A percentile compares a stretch with the other conserved stretches of the same genome.
Conservation (phyloP, 2,888 invertebrate genomes). For the Lithosia quadra region DNA sequence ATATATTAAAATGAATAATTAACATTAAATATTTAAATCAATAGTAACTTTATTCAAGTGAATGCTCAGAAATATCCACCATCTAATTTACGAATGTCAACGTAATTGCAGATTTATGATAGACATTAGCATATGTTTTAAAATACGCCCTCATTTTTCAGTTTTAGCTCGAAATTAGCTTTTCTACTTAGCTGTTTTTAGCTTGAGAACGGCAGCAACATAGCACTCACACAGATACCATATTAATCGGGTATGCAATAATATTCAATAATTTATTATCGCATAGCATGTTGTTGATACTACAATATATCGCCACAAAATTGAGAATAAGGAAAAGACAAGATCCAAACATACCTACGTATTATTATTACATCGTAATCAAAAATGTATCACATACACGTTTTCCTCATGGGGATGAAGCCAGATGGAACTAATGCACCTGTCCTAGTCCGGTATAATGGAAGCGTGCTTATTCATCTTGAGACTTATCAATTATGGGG, state of each 20-base stretch:
- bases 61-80: too few species aligned
- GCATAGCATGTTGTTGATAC: neutral
- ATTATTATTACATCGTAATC: slow-evolving; percentile 10
- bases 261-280: neutral
- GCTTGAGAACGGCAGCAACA: too few species aligned
- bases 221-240: too few species aligned
- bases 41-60: too few species aligned
- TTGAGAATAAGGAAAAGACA: slow-evolving; percentile 16
- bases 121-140: too few species aligned
- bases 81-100: too few species aligned
- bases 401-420: slow-evolving; percentile 39
- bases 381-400: slow-evolving; percentile 25
- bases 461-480: slow-evolving; percentile 41
- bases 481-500: slow-evolving; percentile 19
- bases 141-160: too few species aligned
- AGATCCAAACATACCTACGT: neutral
- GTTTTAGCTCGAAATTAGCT: too few species aligned
- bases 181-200: too few species aligned
- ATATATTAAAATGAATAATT: too few species aligned
- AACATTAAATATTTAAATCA: too few species aligned
- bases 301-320: neutral
- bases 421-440: slow-evolving; percentile 45
- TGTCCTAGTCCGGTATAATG: slow-evolving; percentile 33
- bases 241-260: neutral
- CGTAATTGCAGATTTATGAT: too few species aligned